Base-by-base conservation (phyloP, 1,140 invertebrate species). In the Lysiphlebus fabarum region DNA sequence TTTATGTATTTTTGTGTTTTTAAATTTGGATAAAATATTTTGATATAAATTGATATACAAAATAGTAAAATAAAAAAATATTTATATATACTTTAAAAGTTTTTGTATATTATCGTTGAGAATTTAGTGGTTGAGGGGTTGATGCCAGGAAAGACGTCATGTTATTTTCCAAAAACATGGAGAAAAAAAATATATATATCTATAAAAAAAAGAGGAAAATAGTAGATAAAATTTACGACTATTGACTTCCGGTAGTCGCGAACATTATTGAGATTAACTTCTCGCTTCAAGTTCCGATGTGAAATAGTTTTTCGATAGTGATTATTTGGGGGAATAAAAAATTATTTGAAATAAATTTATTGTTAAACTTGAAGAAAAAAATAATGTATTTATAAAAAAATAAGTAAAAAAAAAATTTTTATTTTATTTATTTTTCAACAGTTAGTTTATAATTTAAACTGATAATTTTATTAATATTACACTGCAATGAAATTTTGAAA, bases 181-280 rank as follows among this genome's bases (percentile, higher is more conserved):
- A 44, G 34, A 45, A 38, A 54, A 41, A 61, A 57, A 58, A 41
- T 40, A 60, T n/a, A n/a, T n/a, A n/a, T n/a, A n/a, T n/a, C n/a
- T n/a, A 47, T 33, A 37, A 56, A 53, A 43, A 56, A 50, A 51
- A 37, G 38, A 38, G 59, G 63, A 66, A 59, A 14, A 47, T 43
- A 53, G 56, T 38, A 49, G 49, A 53, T 54, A 40, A 37, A 63
- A 70, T 72, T 74, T 74, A 74, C 70, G 66, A 66, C 66, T 58
- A 54, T 33, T 51, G 17, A 64, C 66, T 71, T 74, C 72, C 72
- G 72, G 56, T 65, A 56, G 59, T 62, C 45, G 61, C 66, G 65
- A 64, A 53, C 70, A 65, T 74, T 73, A 74, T 72, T 67, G 63
- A 73, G 72, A 74, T 74, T 73, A 73, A 72, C 69, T 54, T 44